Conservation (phyloP, 2,888 invertebrate species). For the Acleris laterana region DNA sequence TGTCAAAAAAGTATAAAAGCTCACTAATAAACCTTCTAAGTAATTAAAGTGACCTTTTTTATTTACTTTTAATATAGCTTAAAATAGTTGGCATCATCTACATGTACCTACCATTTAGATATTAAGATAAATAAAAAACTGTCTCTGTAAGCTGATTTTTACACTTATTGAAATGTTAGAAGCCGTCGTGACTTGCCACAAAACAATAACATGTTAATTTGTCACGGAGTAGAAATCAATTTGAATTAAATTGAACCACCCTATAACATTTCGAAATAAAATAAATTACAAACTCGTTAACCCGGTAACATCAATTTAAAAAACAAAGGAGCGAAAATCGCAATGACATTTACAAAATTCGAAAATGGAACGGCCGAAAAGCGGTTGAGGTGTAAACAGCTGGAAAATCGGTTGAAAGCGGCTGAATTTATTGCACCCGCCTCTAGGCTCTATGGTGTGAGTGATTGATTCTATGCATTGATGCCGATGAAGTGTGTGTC, state of each 20-base stretch:
- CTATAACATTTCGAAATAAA: constrained; percentile 16
- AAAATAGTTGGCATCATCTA: no score
- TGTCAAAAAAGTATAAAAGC: no score
- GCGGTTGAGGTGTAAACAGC: constrained; percentile 70
- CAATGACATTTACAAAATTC: constrained; percentile 35
- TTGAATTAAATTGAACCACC: constrained; percentile 1
- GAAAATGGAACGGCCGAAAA: constrained; percentile 44
- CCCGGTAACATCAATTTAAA: constrained; percentile 27
- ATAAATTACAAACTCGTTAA: constrained; percentile 31
- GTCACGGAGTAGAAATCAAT: background rate
- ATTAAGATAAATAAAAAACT: no score
- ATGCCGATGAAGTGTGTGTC: constrained; percentile 50
- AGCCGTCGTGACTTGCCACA: no score
- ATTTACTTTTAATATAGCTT: no score
- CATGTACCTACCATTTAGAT: no score
- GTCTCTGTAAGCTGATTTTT: no score
- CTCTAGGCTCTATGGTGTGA: constrained; percentile 48
- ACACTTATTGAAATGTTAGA: no score
- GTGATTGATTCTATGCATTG: constrained; percentile 66
- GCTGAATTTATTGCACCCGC: constrained; percentile 64
- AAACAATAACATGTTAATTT: no score
- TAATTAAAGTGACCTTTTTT: no score
- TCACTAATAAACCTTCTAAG: no score
- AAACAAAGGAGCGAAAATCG: constrained; percentile 28
- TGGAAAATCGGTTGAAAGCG: constrained; percentile 68